phyloP scores from a whole-genome alignment of 2,888 invertebrate species.

The Rhopalosiphum nymphaeae region DNA sequence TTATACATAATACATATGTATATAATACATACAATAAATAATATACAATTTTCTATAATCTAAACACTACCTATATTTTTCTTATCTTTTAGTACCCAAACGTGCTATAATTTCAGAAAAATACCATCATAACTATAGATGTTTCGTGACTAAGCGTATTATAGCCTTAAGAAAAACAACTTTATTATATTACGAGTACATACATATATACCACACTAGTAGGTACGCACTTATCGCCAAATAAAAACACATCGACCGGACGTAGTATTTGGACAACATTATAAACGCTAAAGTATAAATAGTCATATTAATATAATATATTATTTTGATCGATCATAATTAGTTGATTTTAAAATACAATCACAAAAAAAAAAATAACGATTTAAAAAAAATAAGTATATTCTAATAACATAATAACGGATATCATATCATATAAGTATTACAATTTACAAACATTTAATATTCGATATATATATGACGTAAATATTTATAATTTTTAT shows the following conservation, averaged over 20 bases:
- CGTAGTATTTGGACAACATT: not conserved
- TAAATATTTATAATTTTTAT: not conserved
- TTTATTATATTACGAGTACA: not conserved
- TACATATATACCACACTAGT: not conserved
- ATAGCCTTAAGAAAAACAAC: not conserved
- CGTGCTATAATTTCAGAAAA: conserved; percentile 34
- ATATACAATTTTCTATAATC: not conserved
- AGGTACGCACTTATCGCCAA: not conserved
- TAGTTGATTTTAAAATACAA: not conserved
- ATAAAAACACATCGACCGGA: not conserved
- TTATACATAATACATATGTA: not conserved
- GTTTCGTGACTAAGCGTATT: conserved; percentile 16
- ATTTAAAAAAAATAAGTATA: not conserved
- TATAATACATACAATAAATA: not conserved
- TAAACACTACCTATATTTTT: not conserved
- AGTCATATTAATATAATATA: not conserved
- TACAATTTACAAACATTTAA: not conserved
- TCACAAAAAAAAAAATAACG: not conserved
- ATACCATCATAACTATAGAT: conserved; percentile 14
- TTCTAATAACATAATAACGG: not conserved
- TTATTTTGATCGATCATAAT: not conserved
- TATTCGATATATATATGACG: not conserved
- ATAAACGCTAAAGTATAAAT: not conserved
- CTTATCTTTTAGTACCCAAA: conserved; percentile 40
- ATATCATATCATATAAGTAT: not conserved